Conservation (phyloP, 35 echinoderm and acorn worm genomes). For the Ophiothrix spiculata region DNA sequence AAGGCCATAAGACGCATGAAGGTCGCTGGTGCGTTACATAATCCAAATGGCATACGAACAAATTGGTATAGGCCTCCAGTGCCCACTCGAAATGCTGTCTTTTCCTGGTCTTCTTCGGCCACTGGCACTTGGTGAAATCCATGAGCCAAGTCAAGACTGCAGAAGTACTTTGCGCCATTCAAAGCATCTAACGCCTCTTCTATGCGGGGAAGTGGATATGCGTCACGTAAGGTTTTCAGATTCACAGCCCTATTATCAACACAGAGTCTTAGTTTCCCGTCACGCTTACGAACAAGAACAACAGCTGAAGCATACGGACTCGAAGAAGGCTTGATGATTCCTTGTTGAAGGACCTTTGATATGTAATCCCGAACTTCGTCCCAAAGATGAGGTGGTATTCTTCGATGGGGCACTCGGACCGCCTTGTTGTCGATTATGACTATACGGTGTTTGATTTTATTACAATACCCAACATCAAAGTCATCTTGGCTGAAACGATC, state of each 20-base stretch:
- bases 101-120: conserved; percentile 21
- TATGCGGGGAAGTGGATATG: conserved; percentile 57
- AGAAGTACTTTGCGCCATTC: conserved; percentile 49
- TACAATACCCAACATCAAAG: conserved; percentile 30
- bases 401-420: conserved; percentile 29
- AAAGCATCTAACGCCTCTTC: conserved; percentile 50
- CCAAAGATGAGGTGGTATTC: conserved; percentile 53
- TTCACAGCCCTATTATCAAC: conserved; percentile 49
- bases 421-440: conserved; percentile 4
- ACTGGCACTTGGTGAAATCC: conserved; percentile 49
- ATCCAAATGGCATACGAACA: conserved; percentile 44
- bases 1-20: conserved; percentile 61
- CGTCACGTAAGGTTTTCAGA: conserved; percentile 31
- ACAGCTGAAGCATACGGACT: conserved; percentile 42
- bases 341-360: neutral
- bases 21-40: conserved; percentile 48
- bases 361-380: conserved; percentile 46
- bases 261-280: conserved; percentile 19
- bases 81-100: conserved; percentile 42
- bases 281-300: conserved; percentile 28
- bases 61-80: conserved; percentile 59
- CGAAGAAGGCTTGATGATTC: conserved; percentile 2
- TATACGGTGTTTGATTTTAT: conserved; percentile 18
- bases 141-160: conserved; percentile 58
- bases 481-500: neutral